Base-by-base conservation (phyloP, 2,797 vertebrate genomes). In the Chrosomus eos region DNA sequence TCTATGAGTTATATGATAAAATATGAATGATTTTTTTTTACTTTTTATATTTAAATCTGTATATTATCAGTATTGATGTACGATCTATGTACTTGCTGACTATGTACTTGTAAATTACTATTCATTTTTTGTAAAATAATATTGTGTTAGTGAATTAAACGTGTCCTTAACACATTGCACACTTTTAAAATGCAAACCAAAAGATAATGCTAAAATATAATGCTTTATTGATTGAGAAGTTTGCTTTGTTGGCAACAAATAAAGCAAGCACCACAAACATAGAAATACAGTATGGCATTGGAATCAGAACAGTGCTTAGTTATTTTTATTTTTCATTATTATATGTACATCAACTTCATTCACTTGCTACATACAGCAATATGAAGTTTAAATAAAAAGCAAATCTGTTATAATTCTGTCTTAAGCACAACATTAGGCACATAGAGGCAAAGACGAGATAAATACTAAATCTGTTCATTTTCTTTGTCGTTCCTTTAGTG, bases 131-230 rank as follows among this genome's bases (percentile, higher is more conserved):
- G 60, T 77, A 4, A 70, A 78, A 70, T 45, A 28, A 36, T n/a
- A 80, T 11, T 40, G 14, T 43, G 4, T 10, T 26, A 7, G 13
- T 62, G 7, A 64, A 62, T 28, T 5, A 38, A 36, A 75, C 16
- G 23, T 18, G 23, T 21, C 33, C 11, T 84, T 26, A 58, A 28
- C 36, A 21, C 31, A 40, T 16, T 67, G 14, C 38, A 28, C 48
- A 76, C 51, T 40, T 58, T 3, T 11, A 36, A n/a, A 80, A 74
- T 11, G 33, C 1, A 60, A 26, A 53, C 33, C 21, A 75, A 40
- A 68, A 58, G 43, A 13, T 58, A 81, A 58, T 77, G 21, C 80
- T 85, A 88, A 88, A 88, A 88, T 85, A 88, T 73, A 85, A 82
- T 83, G 64, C 23, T 85, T 88, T 88, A 88, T 88, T 88, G 86